Percentiles rank a stretch among this genome's conserved stretches.
These are phyloP conservation scores for Globia sparganii DNA, from an alignment of 2,888 invertebrate species.

Conservation along the genomic window DNA sequence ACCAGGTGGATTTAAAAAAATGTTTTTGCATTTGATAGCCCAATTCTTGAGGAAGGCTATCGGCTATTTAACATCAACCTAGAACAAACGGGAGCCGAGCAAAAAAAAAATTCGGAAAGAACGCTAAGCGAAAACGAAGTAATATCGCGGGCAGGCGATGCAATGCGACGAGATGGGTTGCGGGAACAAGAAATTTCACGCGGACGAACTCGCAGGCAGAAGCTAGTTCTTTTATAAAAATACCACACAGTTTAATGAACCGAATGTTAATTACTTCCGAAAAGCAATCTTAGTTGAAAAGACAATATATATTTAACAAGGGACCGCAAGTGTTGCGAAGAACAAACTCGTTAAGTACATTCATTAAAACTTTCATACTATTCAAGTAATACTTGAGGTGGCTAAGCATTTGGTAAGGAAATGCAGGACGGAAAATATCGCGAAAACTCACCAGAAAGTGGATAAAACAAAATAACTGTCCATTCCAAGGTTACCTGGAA, in stretches of 20 bases:
- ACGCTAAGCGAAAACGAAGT: not conserved
- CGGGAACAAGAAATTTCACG: not conserved
- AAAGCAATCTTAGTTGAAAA: constrained; percentile 52
- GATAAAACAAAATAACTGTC: not conserved
- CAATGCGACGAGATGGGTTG: too few species aligned
- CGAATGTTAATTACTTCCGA: constrained; percentile 54
- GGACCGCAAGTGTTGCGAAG: constrained; percentile 59
- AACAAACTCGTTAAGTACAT: constrained; percentile 68
- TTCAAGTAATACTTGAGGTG: constrained; percentile 55
- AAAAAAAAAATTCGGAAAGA: not conserved
- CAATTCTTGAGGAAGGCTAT: too few species aligned
- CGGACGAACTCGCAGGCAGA: not conserved
- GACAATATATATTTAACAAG: constrained; percentile 62
- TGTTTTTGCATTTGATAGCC: too few species aligned
- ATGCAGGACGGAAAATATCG: constrained; percentile 16
- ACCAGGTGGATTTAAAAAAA: too few species aligned
- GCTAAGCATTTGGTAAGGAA: constrained; percentile 21
- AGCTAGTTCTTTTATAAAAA: not conserved
- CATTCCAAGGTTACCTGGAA: not conserved
- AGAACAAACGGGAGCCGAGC: too few species aligned
- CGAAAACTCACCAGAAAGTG: not conserved
- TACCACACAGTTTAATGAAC: constrained; percentile 17
- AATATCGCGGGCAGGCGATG: not conserved
- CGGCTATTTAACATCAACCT: too few species aligned
- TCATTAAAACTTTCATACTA: constrained; percentile 72